A percentile compares a stretch with the other conserved stretches of the same genome.
phyloP scores from a whole-genome alignment of 1,140 invertebrate genomes.

The Danaus plexippus region DNA sequence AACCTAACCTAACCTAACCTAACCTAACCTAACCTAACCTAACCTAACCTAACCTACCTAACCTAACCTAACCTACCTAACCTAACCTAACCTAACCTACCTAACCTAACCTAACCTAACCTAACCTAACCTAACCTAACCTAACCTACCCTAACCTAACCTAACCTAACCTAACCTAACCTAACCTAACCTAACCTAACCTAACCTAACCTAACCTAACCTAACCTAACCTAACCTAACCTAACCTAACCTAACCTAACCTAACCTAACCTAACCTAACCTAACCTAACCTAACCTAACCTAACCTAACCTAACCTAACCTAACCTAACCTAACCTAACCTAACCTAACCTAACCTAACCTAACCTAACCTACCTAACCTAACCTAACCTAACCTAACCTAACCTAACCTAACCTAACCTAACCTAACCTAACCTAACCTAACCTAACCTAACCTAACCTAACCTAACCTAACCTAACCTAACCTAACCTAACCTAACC shows the following conservation, averaged over 20 bases:
- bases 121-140: conserved; percentile 22
- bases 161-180: conserved; percentile 21
- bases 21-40: too few relatives aligned
- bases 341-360: conserved; percentile 12
- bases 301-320: conserved; percentile 25
- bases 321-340: conserved; percentile 24
- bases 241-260: conserved; percentile 23
- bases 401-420: too few relatives aligned
- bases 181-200: conserved; percentile 21
- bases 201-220: conserved; percentile 22
- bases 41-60: too few relatives aligned
- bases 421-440: conserved; percentile 15
- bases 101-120: too few relatives aligned
- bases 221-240: conserved; percentile 20
- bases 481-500: too few relatives aligned
- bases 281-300: conserved; percentile 20
- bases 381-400: too few relatives aligned
- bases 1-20: conserved; percentile 19
- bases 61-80: too few relatives aligned
- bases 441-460: conserved; percentile 12
- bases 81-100: too few relatives aligned
- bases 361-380: too few relatives aligned
- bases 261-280: conserved; percentile 25
- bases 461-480: conserved; percentile 16
- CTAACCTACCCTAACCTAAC: too few relatives aligned